Percentiles rank a stretch among this genome's conserved stretches.
phyloP scores from a whole-genome alignment of 2,888 invertebrate genomes.

The Dorcus parallelipipedus region DNA sequence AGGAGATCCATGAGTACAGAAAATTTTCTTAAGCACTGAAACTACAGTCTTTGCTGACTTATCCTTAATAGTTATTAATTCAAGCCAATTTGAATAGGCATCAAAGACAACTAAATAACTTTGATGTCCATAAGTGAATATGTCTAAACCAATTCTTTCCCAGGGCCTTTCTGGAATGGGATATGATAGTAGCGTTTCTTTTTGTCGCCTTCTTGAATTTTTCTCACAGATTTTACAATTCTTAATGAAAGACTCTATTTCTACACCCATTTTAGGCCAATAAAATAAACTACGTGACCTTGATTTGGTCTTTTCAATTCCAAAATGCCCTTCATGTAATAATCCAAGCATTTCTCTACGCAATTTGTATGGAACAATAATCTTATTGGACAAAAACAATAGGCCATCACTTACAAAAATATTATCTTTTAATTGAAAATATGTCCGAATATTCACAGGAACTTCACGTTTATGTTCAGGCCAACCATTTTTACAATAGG shows the following conservation, averaged over 20 bases:
- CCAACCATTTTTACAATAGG: no score
- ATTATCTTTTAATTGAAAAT: no score
- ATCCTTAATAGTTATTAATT: no score
- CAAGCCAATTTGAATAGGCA: neutral
- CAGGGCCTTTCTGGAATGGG: conserved; percentile 3
- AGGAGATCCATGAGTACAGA: no score
- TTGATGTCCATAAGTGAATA: conserved; percentile 1
- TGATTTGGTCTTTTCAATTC: neutral
- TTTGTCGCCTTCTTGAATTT: neutral
- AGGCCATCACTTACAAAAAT: no score
- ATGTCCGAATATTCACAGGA: no score
- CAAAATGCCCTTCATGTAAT: neutral
- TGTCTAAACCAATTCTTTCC: conserved; percentile 4
- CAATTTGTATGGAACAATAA: neutral
- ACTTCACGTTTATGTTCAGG: no score
- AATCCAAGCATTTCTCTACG: neutral
- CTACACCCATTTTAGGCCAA: neutral
- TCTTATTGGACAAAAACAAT: no score
- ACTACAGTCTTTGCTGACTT: no score
- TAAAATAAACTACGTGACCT: neutral
- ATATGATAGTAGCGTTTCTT: conserved; percentile 2
- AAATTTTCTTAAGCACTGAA: no score
- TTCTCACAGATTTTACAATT: neutral
- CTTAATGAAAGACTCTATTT: neutral
- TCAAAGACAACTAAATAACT: neutral